A percentile compares a stretch with the other conserved stretches of the same genome.
phyloP scores from a whole-genome alignment of 2,888 invertebrate genomes.

The Zygogramma bicolorata region DNA sequence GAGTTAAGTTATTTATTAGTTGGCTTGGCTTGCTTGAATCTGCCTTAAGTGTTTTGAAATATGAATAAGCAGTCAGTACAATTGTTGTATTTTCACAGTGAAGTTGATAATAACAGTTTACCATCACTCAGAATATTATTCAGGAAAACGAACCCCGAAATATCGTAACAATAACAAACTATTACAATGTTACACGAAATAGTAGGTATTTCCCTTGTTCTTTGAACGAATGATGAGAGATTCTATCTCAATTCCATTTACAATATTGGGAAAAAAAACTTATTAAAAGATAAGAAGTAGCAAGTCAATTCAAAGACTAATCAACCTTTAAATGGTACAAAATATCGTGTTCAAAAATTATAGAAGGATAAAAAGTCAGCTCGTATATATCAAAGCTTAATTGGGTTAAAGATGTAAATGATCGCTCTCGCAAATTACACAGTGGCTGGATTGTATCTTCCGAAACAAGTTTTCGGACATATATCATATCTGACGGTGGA shows the following conservation, averaged over 20 bases:
- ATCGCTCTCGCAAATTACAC: conserved; percentile 53
- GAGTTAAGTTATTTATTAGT: too few species aligned
- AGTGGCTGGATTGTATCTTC: conserved; percentile 45
- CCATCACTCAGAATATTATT: too few species aligned
- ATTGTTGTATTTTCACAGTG: too few species aligned
- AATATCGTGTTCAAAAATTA: conserved; percentile 39
- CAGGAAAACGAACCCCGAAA: too few species aligned
- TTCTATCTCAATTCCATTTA: conserved; percentile 30
- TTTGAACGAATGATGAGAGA: too few species aligned
- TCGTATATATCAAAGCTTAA: conserved; percentile 50
- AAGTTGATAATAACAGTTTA: too few species aligned
- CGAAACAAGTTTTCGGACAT: conserved; percentile 43
- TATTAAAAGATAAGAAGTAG: conserved; percentile 48
- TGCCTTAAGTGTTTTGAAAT: too few species aligned
- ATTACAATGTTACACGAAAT: too few species aligned
- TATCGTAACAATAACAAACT: too few species aligned
- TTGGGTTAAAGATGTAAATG: conserved; percentile 54
- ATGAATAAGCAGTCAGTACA: too few species aligned
- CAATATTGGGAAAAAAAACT: conserved; percentile 39
- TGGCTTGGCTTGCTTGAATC: too few species aligned
- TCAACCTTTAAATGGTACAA: conserved; percentile 50
- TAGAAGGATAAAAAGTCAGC: conserved; percentile 30
- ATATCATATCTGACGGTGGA: conserved; percentile 48
- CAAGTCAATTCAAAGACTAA: conserved; percentile 49
- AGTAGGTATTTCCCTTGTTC: too few species aligned